These are phyloP conservation scores for Melieria omissa DNA, from an alignment of 2,888 invertebrate genomes.

Conservation along the genomic window DNA sequence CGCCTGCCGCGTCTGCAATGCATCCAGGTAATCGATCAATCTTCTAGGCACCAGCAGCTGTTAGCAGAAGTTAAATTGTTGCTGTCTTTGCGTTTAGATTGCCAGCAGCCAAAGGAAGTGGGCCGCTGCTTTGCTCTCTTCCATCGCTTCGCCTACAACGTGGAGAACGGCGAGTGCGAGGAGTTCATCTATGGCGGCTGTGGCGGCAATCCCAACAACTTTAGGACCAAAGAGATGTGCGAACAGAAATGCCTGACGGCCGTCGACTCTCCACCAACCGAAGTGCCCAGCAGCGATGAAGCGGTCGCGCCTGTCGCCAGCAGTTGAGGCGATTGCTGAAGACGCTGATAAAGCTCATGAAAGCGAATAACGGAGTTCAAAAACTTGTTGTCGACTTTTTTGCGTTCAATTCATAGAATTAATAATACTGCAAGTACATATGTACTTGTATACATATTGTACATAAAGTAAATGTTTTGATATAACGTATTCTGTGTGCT, in stretches of 20 bases:
- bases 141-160: slow-evolving; percentile 58
- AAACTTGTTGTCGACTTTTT: no score
- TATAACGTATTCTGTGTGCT: no score
- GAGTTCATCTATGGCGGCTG: slow-evolving; percentile 82
- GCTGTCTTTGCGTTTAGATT: slow-evolving; percentile 55
- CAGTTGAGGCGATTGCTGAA: not conserved
- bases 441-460: no score
- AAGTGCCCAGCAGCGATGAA: not conserved
- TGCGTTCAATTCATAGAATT: no score
- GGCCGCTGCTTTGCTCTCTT: slow-evolving; percentile 78
- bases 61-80: no score
- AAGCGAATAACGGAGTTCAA: no score
- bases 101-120: slow-evolving; percentile 73
- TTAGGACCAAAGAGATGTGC: slow-evolving; percentile 74
- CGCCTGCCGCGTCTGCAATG: not conserved
- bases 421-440: no score
- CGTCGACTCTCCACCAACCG: not conserved
- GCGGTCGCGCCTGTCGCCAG: not conserved
- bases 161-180: slow-evolving; percentile 70
- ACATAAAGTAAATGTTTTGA: no score
- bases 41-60: no score
- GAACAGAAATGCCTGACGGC: slow-evolving; percentile 68
- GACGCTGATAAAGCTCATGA: no score
- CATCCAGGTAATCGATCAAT: no score
- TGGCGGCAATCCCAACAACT: slow-evolving; percentile 84